Evolutionary conservation across 2,113 vertebrate species (phyloP), one percentile per base, ranked within the genome.

Genomic region (Embiotoca jacksoni): DNA sequence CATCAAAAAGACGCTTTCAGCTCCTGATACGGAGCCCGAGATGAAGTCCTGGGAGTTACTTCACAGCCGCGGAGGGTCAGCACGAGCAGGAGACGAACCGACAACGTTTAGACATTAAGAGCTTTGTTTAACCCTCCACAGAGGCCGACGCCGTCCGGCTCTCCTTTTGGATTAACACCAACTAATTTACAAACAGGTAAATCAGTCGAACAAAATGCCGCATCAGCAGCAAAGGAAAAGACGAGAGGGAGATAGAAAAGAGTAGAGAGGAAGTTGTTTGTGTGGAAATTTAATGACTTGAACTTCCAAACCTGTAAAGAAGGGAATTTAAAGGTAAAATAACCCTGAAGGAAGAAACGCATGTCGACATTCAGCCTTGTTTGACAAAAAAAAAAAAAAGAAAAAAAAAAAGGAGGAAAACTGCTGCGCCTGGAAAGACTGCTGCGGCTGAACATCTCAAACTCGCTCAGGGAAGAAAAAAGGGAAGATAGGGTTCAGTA

Each of bases 361-460:
- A 85, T 76, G 55, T 70, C 76, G 4, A 64, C 66, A 47, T 46
- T 80, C 60, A 61, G 80, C 74, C 81, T 69, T 72, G 67, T 75
- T 66, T 56, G 62, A 23, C 23, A 23, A 23, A 82, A 44, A 73
- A 66, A 61, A 52, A 67, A 66, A 61, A 52, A 67, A n/a, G n/a
- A n/a, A n/a, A 23, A 23, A 82, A 44, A 73, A 66, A 61, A 52
- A 67, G 56, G 61, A 80, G 41, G 73, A 71, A 86, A 88, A 82
- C 58, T 71, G 59, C 84, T 74, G 85, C 78, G 89, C 84, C 84
- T 88, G 1, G 80, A 88, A 84, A 83, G 85, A 57, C 66, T 54
- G 58, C 44, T 2, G 30, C 33, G 0, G 69, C 84, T 50, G 53
- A 82, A 87, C 67, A 73, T 82, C 73, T 77, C 76, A 58, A 75